These are phyloP conservation scores for Drosophila affinis DNA, from an alignment of 2,888 invertebrate species.

Conservation along the genomic window DNA sequence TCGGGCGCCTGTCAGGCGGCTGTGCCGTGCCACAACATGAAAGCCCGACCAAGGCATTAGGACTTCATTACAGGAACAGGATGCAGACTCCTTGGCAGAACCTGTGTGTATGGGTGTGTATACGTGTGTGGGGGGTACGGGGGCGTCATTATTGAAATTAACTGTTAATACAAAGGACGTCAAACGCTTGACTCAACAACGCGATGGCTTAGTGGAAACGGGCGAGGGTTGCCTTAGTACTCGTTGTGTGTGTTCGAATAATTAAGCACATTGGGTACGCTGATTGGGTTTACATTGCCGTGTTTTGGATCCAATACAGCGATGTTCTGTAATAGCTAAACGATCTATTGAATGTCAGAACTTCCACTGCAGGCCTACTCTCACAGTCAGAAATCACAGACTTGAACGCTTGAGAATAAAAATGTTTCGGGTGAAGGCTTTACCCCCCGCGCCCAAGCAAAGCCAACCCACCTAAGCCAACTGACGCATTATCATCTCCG, in stretches of 20 bases:
- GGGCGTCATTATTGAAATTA: conserved; percentile 69
- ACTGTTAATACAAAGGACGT: conserved; percentile 70
- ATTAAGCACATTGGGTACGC: conserved; percentile 1
- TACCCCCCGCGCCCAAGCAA: background rate
- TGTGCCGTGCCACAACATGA: conserved; percentile 63
- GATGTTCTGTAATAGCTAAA: no score
- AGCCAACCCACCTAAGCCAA: background rate
- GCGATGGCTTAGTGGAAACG: background rate
- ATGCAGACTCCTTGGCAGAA: conserved; percentile 10
- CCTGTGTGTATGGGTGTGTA: conserved; percentile 35
- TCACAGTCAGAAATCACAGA: background rate
- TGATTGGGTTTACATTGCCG: conserved; percentile 1
- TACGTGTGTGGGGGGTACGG: conserved; percentile 16
- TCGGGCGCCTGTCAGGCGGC: conserved; percentile 10
- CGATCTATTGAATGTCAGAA: background rate
- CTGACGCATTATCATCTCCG: conserved; percentile 7
- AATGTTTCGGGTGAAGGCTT: background rate
- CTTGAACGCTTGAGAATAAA: background rate
- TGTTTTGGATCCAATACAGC: background rate
- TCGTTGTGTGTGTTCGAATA: conserved; percentile 12
- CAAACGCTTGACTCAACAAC: conserved; percentile 59
- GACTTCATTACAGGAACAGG: conserved; percentile 69
- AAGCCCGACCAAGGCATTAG: conserved; percentile 62
- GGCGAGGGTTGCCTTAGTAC: conserved; percentile 17
- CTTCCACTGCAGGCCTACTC: background rate